These are phyloP conservation scores for Sylvilagus floridanus DNA, from an alignment of 2,797 vertebrate genomes.

Conservation along the genomic window DNA sequence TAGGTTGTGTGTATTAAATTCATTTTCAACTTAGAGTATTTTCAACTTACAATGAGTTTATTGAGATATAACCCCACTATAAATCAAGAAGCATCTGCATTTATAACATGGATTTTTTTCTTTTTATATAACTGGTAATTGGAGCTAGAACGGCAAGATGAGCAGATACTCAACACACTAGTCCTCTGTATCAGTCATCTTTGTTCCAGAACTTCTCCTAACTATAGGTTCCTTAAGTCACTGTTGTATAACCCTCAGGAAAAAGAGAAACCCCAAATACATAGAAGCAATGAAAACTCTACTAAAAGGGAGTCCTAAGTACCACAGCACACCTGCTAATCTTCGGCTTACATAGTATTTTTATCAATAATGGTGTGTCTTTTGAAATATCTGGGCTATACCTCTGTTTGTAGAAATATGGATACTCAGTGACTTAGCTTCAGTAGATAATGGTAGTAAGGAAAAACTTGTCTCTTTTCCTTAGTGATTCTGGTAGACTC, in stretches of 20 bases:
- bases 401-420: background rate
- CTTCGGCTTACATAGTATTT: background rate
- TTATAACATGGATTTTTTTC: slow-evolving; percentile 1
- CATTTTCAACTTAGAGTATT: background rate
- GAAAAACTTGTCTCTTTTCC: background rate
- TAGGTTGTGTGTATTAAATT: background rate
- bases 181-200: background rate
- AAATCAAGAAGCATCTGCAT: background rate
- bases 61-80: background rate
- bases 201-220: background rate
- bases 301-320: background rate
- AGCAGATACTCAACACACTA: background rate
- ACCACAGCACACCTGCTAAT: background rate
- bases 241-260: background rate
- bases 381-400: background rate
- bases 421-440: background rate
- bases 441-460: background rate
- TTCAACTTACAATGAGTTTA: background rate
- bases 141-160: slow-evolving; percentile 37
- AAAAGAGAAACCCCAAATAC: background rate
- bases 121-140: slow-evolving; percentile 18
- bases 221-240: background rate
- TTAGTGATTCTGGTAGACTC: background rate
- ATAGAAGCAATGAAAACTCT: background rate
- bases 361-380: background rate